Evolutionary conservation across 2,113 vertebrate genomes (phyloP), one percentile per base, ranked within the genome.

Genomic region (Agapornis roseicollis): DNA sequence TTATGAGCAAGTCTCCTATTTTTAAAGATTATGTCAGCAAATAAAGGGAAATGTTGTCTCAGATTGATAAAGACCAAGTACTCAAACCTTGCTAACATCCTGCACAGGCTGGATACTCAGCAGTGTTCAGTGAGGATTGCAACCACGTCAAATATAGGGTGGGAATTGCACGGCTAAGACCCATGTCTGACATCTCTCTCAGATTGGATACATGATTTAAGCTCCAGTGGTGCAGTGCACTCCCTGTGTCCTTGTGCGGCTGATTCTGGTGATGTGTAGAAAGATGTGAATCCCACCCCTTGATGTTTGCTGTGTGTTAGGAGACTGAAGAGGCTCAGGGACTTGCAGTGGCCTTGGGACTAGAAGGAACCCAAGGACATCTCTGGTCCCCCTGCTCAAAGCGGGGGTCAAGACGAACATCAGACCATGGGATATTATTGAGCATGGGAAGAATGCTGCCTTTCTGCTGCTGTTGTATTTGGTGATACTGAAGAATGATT

Each of bases 61-160:
- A 10, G 61, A 0, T 1, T 4, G 60, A 18, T 82, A 2, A 11
- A 33, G 60, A 52, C 64, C 46, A 3, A 44, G 68, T 25, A 29
- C n/a, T n/a, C 31, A 13, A 17, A 46, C 7, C 71, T 80, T 6
- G 10, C 64, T 49, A 18, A 17, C 9, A 3, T 37, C 50, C 69
- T 55, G 79, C 39, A 0, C 49, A 4, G 52, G 35, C 28, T 1
- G 17, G 42, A 1, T 11, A 7, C 64, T 50, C 73, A 4, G 79
- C 2, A 15, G 31, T 1, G 6, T 3, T 42, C 24, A 15, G 77
- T 8, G n/a, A n/a, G 33, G 12, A 17, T 2, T 13, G 44, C 33
- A 7, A 0, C 0, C 6, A 16, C 0, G 35, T 6, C 27, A 5
- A 1, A 22, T 27, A 0, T 20, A 35, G 58, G 58, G 4, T 13